phyloP scores from a whole-genome alignment of 2,888 invertebrate species.

The Lithophane semibrunnea region DNA sequence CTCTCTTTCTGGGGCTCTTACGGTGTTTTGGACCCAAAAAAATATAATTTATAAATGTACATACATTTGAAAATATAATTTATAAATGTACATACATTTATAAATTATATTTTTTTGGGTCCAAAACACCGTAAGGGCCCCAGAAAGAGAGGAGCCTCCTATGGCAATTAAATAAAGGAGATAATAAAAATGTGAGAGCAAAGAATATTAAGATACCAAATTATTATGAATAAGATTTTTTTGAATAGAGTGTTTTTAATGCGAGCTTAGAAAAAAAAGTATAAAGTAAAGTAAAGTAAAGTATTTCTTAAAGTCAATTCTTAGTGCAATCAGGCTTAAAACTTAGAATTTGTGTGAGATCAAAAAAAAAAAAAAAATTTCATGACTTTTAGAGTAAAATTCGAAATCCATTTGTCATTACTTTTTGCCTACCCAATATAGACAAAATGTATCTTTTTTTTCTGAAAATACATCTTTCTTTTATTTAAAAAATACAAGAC shows the following conservation, averaged over 20 bases:
- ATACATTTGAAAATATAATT: too few relatives aligned
- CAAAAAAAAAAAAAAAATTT: slow-evolving; percentile 22
- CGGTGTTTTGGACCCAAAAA: too few relatives aligned
- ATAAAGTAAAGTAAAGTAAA: too few relatives aligned
- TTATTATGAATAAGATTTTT: slow-evolving; percentile 8
- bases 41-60: too few relatives aligned
- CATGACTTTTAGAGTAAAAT: slow-evolving; percentile 3
- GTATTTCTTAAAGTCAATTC: not conserved
- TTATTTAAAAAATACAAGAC: slow-evolving; percentile 15
- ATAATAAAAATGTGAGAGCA: too few relatives aligned
- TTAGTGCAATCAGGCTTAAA: slow-evolving; percentile 3
- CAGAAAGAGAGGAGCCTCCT: too few relatives aligned
- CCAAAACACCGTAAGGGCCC: too few relatives aligned
- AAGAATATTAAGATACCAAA: not conserved
- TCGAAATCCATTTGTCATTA: slow-evolving; percentile 21
- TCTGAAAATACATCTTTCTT: slow-evolving; percentile 7
- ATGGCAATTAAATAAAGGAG: too few relatives aligned
- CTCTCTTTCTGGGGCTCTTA: too few relatives aligned
- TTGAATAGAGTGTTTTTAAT: not conserved
- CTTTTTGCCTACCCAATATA: not conserved
- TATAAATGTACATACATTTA: too few relatives aligned
- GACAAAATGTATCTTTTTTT: not conserved
- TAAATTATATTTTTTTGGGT: too few relatives aligned
- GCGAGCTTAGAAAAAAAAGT: not conserved
- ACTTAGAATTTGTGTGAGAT: slow-evolving; percentile 16